Percentiles rank a stretch among this genome's conserved stretches.
These are phyloP conservation scores for Cylas formicarius DNA, from an alignment of 1,140 invertebrate genomes.

Conservation along the genomic window DNA sequence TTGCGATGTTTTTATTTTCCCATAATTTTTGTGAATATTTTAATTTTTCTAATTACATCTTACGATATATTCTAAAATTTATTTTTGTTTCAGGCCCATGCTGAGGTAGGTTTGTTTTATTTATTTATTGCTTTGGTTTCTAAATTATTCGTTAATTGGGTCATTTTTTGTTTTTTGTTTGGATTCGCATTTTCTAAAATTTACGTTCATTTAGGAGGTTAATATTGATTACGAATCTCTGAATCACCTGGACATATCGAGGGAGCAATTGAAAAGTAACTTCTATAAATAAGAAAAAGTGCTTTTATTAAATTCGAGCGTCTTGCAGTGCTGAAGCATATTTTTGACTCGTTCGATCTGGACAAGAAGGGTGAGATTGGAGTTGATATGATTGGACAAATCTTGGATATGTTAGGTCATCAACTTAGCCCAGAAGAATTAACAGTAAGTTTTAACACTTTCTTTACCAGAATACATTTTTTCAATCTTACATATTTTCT, in stretches of 20 bases:
- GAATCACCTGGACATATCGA: constrained; percentile 33
- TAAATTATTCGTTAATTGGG: too few relatives aligned
- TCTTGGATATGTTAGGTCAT: constrained; percentile 67
- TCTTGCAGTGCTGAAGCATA: constrained; percentile 62
- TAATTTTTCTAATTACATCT: too few relatives aligned
- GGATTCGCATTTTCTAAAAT: too few relatives aligned
- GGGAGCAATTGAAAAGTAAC: constrained; percentile 34
- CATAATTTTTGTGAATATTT: too few relatives aligned
- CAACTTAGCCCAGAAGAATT: constrained; percentile 61
- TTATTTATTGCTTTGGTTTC: too few relatives aligned
- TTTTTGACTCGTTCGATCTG: constrained; percentile 74
- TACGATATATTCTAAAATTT: too few relatives aligned
- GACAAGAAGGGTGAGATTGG: constrained; percentile 68
- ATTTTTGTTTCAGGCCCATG: too few relatives aligned
- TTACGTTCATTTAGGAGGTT: constrained; percentile 15
- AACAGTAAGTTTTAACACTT: constrained; percentile 41
- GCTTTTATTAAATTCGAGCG: constrained; percentile 12
- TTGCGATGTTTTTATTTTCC: too few relatives aligned
- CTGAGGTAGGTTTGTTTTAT: too few relatives aligned
- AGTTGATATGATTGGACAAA: constrained; percentile 66
- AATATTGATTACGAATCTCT: constrained; percentile 21
- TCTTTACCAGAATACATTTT: not conserved
- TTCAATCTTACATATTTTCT: not conserved
- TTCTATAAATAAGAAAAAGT: not conserved
- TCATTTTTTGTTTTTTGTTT: too few relatives aligned